Base-by-base conservation (phyloP, 1,140 invertebrate genomes). In the Phymastichus coffea region DNA sequence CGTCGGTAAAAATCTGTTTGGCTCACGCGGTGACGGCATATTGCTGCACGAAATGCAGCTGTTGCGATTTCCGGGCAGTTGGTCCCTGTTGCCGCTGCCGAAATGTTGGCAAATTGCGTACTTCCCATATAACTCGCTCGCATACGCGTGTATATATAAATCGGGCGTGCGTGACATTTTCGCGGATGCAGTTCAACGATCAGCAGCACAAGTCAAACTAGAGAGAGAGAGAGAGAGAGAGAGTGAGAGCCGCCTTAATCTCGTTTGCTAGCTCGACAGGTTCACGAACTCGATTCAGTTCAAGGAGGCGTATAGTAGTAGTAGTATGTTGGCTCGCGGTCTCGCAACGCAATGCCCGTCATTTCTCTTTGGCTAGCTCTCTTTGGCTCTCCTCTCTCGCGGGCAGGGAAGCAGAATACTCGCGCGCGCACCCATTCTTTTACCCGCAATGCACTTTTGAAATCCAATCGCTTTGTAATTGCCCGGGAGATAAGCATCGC, bases 211-310 rank as follows among this genome's bases (percentile, higher is more conserved):
- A 19, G 15, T 8, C 28, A 33, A 43, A 20, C 40, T 33, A 6
- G 28, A 6, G 28, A 33, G 28, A 6, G 28, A 6, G 28, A 6
- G 6, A 7, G 12, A 33, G 6, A 33, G 28, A 33, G 12, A 33
- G n/a, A 37, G 35, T n/a, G 3, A 14, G 3, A 14, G 26, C 25
- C 14, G 15, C 22, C 23, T 48, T 30, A 30, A 48, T 48, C 46
- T 48, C 26, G 46, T 30, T 30, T 48, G 26, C 23, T 26, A 28
- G 22, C 14, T 28, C 20, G 12, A 25, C 59, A 59, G 65, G 63
- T 62, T 64, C 60, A 63, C 63, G 65, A 66, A 66, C 65, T 60
- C 59, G 56, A 66, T 64, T 64, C 57, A 63, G 65, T 64, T 62
- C 59, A 64, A 66, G 59, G 65, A 63, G 57, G 64, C 52, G 25